phyloP scores from a whole-genome alignment of 2,113 vertebrate genomes.

The Petaurus breviceps region DNA sequence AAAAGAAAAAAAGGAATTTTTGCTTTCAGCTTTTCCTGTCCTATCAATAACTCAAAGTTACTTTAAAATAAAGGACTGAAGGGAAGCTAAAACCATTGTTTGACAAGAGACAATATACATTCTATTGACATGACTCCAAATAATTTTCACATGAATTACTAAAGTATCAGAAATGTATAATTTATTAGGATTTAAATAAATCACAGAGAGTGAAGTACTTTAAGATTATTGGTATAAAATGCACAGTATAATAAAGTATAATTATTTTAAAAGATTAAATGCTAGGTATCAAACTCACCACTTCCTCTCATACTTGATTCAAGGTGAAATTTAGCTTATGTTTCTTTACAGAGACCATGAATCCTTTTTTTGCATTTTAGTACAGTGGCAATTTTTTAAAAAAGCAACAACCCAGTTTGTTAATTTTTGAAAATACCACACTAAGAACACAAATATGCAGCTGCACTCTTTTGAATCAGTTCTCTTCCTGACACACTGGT shows the following conservation, averaged over 20 bases:
- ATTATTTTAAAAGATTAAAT: constrained; percentile 65
- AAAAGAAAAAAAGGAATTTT: neutral
- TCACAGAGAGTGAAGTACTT: constrained; percentile 79
- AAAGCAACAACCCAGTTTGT: constrained; percentile 12
- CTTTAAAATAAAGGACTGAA: constrained; percentile 59
- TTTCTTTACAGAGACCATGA: constrained; percentile 37
- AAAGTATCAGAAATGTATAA: constrained; percentile 89
- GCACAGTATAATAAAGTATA: constrained; percentile 61
- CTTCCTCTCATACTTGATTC: neutral
- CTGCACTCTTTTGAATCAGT: constrained; percentile 34
- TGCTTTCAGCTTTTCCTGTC: constrained; percentile 7
- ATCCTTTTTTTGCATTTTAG: constrained; percentile 17
- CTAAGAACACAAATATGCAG: constrained; percentile 29
- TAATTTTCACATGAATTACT: constrained; percentile 90
- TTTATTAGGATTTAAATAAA: constrained; percentile 91
- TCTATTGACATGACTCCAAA: constrained; percentile 84
- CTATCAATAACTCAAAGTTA: constrained; percentile 57
- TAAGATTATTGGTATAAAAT: constrained; percentile 71
- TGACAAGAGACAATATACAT: constrained; percentile 78
- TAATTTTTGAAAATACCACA: constrained; percentile 36
- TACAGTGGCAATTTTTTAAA: constrained; percentile 6
- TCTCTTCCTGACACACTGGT: constrained; percentile 21
- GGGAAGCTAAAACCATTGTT: constrained; percentile 64
- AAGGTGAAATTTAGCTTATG: neutral
- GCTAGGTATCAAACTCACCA: neutral